Conservation (phyloP, 2,113 vertebrate genomes). For the Geococcyx californianus region DNA sequence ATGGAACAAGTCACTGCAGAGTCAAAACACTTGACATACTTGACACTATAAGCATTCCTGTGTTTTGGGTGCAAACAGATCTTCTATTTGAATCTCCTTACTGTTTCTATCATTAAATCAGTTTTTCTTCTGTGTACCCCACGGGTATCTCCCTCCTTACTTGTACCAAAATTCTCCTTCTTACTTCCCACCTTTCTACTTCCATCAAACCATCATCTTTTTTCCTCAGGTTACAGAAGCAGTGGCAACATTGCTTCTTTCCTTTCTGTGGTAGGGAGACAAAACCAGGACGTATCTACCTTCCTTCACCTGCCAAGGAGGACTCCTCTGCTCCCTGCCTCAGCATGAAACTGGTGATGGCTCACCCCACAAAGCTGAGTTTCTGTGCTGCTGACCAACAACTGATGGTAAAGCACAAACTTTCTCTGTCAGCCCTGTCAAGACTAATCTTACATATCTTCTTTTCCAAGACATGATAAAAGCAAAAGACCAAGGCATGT, state of each 20-base stretch:
- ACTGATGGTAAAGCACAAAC: neutral
- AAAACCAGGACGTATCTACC: neutral
- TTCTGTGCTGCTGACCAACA: accelerated
- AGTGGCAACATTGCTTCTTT: neutral
- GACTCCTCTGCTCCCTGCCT: neutral
- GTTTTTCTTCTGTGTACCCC: neutral
- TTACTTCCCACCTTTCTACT: neutral
- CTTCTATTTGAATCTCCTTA: neutral
- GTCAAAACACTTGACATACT: neutral
- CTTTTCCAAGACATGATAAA: neutral
- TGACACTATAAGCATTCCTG: neutral
- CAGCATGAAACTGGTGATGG: neutral
- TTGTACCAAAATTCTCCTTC: neutral
- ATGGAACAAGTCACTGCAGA: neutral
- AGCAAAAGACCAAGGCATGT: neutral
- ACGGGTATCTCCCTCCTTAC: neutral
- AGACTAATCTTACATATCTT: neutral
- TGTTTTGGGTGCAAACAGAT: neutral
- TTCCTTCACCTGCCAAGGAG: neutral
- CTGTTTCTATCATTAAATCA: neutral
- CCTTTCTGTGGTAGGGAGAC: neutral
- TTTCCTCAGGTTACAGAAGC: neutral
- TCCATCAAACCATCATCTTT: neutral
- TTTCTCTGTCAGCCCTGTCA: neutral
- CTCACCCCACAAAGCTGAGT: neutral